Evolutionary conservation across 2,797 vertebrate genomes (phyloP), one percentile per base, ranked within the genome.

Genomic region (Gouania willdenowi): DNA sequence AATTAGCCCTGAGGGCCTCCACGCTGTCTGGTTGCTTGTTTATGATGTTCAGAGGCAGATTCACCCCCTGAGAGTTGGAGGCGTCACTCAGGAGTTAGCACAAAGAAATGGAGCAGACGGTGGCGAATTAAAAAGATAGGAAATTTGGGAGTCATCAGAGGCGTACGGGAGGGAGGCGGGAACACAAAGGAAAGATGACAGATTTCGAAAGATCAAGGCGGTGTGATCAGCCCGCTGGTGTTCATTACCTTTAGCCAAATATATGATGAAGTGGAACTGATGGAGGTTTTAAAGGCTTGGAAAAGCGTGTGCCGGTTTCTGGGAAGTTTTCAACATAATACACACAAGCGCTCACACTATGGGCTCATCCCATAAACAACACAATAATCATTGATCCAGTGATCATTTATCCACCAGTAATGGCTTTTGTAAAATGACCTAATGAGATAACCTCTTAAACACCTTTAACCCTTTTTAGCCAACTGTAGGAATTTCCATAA

Each of bases 21-120:
- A 24, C 9, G 26, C 53, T 59, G 74, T 77, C 73, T 80, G 70
- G 25, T 43, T 46, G 61, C 75, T 76, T 81, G 66, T 83, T 82
- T 81, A 64, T 47, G 19, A 39, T 8, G 26, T 42, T 18, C 29
- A 16, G 55, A 26, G 36, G 37, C 28, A 41, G 56, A 50, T 61
- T 46, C n/a, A 38, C 51, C 78, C 55, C 58, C 57, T 18, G 49
- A 63, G 57, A 66, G 45, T 36, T 18, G 2, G 41, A 56, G 71
- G 66, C 15, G 18, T 69, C 51, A 3, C 38, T 48, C n/a, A n/a
- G n/a, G n/a, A n/a, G n/a, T n/a, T n/a, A n/a, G 13, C 34, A 33
- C 36, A 11, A 4, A 28, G 47, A 70, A 42, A 57, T 4, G 1
- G 47, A 55, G 60, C 56, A 71, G 68, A 54, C 38, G 6, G 26